phyloP scores from a whole-genome alignment of 2,888 invertebrate species.

The Bellardia bayeri region DNA sequence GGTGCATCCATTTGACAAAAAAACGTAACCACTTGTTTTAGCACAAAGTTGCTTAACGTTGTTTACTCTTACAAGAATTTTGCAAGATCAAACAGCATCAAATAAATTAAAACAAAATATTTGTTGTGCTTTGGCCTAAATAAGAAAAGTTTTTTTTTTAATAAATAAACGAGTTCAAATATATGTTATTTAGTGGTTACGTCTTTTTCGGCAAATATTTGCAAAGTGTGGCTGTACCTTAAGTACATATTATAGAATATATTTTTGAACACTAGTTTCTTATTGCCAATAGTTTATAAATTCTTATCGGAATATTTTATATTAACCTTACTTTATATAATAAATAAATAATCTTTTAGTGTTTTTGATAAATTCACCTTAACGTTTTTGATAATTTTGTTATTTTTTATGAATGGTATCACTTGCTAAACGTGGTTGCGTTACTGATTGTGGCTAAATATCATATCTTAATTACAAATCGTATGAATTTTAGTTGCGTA shows the following conservation, averaged over 20 bases:
- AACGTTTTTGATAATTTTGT: not conserved
- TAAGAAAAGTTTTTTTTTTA: too few relatives aligned
- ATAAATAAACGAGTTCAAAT: too few relatives aligned
- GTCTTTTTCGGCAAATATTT: too few relatives aligned
- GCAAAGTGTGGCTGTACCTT: too few relatives aligned
- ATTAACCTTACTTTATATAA: not conserved
- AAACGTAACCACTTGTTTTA: too few relatives aligned
- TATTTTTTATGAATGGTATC: not conserved
- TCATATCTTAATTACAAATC: constrained; percentile 6
- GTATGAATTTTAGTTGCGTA: not conserved
- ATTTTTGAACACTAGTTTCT: not conserved
- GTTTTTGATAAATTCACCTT: not conserved
- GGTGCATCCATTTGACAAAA: too few relatives aligned
- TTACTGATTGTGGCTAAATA: not conserved
- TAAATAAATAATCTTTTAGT: not conserved
- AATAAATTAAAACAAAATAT: too few relatives aligned
- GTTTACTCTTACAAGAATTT: too few relatives aligned
- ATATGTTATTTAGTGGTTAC: too few relatives aligned
- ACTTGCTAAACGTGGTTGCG: not conserved
- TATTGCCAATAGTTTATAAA: not conserved
- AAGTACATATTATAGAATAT: not conserved
- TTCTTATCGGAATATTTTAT: not conserved
- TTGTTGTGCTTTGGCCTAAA: too few relatives aligned
- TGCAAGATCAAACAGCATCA: too few relatives aligned
- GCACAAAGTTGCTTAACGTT: too few relatives aligned